Percentiles rank a stretch among this genome's conserved stretches.
These are phyloP conservation scores for Gymnorhina tibicen DNA, from an alignment of 2,113 vertebrate genomes.

Conservation along the genomic window DNA sequence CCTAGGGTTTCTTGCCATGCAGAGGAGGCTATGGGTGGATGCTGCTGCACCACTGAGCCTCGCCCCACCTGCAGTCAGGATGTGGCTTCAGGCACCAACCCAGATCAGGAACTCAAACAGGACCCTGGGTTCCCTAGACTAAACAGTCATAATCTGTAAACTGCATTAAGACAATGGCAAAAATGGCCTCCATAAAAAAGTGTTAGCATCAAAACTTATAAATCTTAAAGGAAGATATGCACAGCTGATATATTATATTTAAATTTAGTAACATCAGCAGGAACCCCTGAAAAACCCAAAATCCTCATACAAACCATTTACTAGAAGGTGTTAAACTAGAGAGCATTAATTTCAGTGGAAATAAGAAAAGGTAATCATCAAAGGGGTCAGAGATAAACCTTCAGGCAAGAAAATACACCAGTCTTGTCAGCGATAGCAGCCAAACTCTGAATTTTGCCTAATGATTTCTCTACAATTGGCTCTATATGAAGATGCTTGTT, in stretches of 20 bases:
- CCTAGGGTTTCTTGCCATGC: background rate
- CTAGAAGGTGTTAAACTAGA: background rate
- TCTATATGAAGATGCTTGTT: background rate
- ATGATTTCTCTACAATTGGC: background rate
- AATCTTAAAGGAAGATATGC: background rate
- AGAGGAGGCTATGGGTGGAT: background rate
- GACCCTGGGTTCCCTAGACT: background rate
- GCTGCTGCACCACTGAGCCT: background rate
- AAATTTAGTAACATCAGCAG: background rate
- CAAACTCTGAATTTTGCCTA: background rate
- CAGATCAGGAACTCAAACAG: background rate
- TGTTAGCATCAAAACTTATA: background rate
- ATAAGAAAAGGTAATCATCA: background rate
- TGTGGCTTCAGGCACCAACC: background rate
- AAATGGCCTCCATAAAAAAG: background rate
- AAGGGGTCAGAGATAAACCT: background rate
- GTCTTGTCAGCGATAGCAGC: background rate
- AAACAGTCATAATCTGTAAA: background rate
- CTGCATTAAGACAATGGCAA: background rate
- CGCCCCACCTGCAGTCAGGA: background rate
- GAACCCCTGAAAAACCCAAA: background rate
- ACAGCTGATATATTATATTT: background rate
- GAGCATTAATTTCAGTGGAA: background rate
- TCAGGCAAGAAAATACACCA: background rate
- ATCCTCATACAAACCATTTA: background rate